These are phyloP conservation scores for Zeugodacus cucurbitae DNA, from an alignment of 1,140 invertebrate genomes.

Conservation along the genomic window DNA sequence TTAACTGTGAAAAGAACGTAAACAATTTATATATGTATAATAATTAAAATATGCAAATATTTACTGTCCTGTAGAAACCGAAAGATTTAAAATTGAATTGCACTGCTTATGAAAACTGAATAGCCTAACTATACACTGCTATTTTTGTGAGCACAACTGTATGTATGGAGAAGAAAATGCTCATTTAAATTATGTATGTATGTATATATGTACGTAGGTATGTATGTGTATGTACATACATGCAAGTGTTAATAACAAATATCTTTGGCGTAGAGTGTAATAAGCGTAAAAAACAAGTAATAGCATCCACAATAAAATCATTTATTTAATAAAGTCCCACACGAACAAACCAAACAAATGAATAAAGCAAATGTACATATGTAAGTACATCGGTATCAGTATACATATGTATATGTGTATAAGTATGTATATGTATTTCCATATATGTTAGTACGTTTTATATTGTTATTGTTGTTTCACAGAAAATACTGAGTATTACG, in stretches of 20 bases:
- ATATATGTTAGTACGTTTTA: neutral
- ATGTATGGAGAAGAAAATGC: neutral
- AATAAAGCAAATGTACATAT: neutral
- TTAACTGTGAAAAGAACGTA: too few relatives aligned
- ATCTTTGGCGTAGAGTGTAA: neutral
- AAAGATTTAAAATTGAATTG: too few relatives aligned
- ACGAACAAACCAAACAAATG: neutral
- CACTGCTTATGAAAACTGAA: too few relatives aligned
- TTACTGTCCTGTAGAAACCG: too few relatives aligned
- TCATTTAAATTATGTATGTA: neutral
- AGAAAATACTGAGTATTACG: too few relatives aligned
- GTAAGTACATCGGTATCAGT: too few relatives aligned
- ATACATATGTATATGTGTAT: neutral
- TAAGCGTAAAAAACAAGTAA: neutral
- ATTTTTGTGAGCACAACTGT: too few relatives aligned
- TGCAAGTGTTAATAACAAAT: neutral
- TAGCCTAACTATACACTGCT: too few relatives aligned
- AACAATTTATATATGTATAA: too few relatives aligned
- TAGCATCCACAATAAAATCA: neutral
- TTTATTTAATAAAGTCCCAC: slow-evolving; percentile 18
- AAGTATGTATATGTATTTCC: neutral
- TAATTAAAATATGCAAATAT: slow-evolving; percentile 42
- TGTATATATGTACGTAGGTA: neutral
- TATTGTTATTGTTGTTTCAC: neutral
- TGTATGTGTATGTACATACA: neutral